Evolutionary conservation across 2,797 vertebrate genomes (phyloP), one percentile per base, ranked within the genome.

Genomic region (Enteromius treurensis): DNA sequence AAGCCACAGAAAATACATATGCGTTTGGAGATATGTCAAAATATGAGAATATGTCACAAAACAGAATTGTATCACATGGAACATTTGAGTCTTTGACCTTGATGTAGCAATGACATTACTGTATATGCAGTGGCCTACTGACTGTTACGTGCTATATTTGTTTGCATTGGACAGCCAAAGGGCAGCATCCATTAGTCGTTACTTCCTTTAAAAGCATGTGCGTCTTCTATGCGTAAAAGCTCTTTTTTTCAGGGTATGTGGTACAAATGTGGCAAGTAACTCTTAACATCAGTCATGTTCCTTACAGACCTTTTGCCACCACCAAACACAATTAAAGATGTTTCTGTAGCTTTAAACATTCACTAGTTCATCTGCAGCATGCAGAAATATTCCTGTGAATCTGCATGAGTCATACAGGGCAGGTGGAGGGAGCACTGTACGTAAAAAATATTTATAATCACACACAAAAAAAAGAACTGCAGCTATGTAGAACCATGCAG

Each of bases 71-170:
- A 29, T 40, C 42, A 51, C 47, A n/a, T n/a, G 7, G 55, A 42
- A 6, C n/a, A 62, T 71, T 53, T 65, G 37, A 88, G 87, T 87
- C 86, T 88, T 86, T 95, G 94, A 95, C 94, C 94, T 95, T 95
- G 92, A 91, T 85, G 90, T 90, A 89, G 90, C 89, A 88, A 91
- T 91, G 90, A 89, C 89, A 89, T 84, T 74, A 60, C n/a, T 26
- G n/a, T 60, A 82, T 85, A 83, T 60, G 53, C 70, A 40, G 29
- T 19, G 42, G 58, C 82, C 79, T 84, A 87, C 79, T 85, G 53
- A 89, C 40, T 32, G 45, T 51, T 84, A 88, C 85, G 42, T 77
- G 65, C 62, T 81, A 51, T 85, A 67, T 90, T 88, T 88, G 88
- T 87, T 88, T 90, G 45, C 45, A 60, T 42, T 67, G 23, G 47